Base-by-base conservation (phyloP, 2,113 vertebrate genomes). In the Lophura nycthemera region DNA sequence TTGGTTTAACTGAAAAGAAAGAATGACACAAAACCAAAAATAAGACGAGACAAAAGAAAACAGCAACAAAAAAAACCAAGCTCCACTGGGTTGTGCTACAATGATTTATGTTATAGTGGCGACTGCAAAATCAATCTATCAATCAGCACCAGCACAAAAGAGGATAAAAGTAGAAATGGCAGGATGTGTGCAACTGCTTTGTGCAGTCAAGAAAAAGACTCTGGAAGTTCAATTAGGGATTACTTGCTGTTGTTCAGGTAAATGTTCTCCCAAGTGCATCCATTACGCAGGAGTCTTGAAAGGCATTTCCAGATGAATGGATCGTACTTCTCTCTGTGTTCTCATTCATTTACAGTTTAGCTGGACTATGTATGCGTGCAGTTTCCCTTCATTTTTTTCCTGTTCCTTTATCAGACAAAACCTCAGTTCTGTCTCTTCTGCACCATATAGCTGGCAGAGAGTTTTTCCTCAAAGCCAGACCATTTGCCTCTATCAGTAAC, bases 181-280 rank as follows among this genome's bases (percentile, higher is more conserved):
- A 96, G 90, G 59, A 96, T 90, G 92, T 91, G 59, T 91, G 86
- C 85, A 95, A 95, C 85, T 91, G 54, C 90, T 96, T 96, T 97
- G 89, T 82, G 85, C 92, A 88, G 48, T 92, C 91, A 92, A 95
- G 97, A 88, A 96, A 61, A 80, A 92, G 96, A 29, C 13, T 96
- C 95, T 95, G 94, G 91, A 96, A 87, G 81, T 92, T 97, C 88
- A 89, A 61, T 91, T 96, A 97, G 92, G 93, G 90, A 96, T 95
- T 97, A 72, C 64, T 94, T 93, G 45, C 40, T 78, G 56, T 43
- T 96, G 84, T 91, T 97, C 65, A 96, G 92, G 86, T 96, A 92
- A 96, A 96, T 64, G 74, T 86, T 88, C 92, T 94, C 91, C 93
- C 91, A 95, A 93, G 92, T 60, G 64, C 85, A 94, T 74, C 71